A percentile compares a stretch with the other conserved stretches of the same genome.
phyloP scores from a whole-genome alignment of 2,888 invertebrate genomes.

The Conomelus anceps region DNA sequence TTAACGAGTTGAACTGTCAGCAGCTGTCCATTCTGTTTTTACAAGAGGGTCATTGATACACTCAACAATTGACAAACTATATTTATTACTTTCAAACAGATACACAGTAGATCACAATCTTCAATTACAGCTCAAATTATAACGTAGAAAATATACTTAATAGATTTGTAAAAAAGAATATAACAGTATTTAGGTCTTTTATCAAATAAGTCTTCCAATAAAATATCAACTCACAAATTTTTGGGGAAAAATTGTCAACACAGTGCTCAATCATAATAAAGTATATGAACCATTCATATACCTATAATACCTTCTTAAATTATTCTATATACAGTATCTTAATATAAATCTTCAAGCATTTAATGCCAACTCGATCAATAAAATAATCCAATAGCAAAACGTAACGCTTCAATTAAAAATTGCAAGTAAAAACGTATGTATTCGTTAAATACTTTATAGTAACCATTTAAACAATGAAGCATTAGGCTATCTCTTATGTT shows the following conservation, averaged over 20 bases:
- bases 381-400: background rate
- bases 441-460: background rate
- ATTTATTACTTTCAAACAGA: background rate
- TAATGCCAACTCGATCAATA: background rate
- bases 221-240: background rate
- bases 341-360: background rate
- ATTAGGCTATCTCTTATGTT: background rate
- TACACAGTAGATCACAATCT: background rate
- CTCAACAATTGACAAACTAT: background rate
- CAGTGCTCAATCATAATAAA: background rate
- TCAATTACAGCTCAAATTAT: background rate
- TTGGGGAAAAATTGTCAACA: background rate
- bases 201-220: background rate
- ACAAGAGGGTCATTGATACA: too few species aligned
- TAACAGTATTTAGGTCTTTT: background rate
- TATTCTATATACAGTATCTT: background rate
- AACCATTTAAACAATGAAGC: background rate
- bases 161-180: background rate
- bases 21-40: too few species aligned
- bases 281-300: background rate
- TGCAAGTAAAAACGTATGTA: background rate
- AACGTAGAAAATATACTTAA: background rate
- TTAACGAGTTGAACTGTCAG: too few species aligned
- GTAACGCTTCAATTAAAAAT: background rate
- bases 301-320: background rate